Conservation (phyloP, 2,888 invertebrate species). For the Hymenopus coronatus region DNA sequence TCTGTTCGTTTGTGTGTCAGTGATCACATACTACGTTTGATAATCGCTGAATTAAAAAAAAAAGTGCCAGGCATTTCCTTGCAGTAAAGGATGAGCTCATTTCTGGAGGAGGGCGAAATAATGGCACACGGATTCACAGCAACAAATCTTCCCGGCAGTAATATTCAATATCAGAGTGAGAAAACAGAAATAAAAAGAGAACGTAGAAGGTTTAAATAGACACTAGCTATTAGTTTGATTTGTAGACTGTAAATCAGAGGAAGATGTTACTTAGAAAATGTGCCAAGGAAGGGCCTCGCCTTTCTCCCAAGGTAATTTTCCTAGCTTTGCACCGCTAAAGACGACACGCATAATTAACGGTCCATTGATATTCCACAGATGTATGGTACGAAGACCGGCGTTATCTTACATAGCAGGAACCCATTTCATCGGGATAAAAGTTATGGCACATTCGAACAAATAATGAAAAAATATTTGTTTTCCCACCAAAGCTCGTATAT, state of each 20-base stretch:
- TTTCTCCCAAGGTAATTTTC: neutral
- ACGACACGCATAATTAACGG: neutral
- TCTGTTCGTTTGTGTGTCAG: neutral
- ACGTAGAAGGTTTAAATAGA: neutral
- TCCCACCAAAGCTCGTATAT: too few species aligned
- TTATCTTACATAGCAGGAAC: neutral
- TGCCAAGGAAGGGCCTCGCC: neutral
- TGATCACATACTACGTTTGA: neutral
- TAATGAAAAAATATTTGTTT: too few species aligned
- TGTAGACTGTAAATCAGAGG: neutral
- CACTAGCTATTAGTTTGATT: neutral
- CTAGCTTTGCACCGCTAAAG: neutral
- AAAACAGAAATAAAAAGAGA: neutral
- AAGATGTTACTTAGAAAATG: neutral
- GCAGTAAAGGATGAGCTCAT: neutral
- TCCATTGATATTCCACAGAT: neutral
- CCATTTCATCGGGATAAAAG: neutral
- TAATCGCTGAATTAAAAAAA: neutral
- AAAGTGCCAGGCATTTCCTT: neutral
- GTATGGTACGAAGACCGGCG: neutral
- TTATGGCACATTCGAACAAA: too few species aligned
- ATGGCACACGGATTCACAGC: neutral
- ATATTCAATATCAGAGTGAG: neutral
- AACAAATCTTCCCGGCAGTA: neutral
- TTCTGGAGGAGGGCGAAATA: neutral